phyloP scores from a whole-genome alignment of 1,140 invertebrate genomes.

The Periplaneta americana region DNA sequence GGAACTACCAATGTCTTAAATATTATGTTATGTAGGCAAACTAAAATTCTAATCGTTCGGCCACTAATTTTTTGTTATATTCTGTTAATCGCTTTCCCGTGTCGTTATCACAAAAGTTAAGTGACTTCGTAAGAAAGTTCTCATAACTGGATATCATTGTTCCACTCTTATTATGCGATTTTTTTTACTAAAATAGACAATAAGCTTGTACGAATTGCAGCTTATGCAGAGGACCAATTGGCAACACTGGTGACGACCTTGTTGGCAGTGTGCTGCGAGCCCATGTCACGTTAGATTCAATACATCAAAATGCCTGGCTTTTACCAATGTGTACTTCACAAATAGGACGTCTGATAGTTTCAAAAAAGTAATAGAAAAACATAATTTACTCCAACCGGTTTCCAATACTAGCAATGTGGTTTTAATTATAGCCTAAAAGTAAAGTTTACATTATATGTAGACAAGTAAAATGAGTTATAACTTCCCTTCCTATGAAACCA shows the following conservation, averaged over 20 bases:
- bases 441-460: not conserved
- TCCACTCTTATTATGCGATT: too few species aligned
- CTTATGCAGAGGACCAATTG: not conserved
- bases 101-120: too few species aligned
- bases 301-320: not conserved
- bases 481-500: not conserved
- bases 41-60: too few species aligned
- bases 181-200: too few species aligned
- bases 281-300: not conserved
- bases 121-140: too few species aligned
- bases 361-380: not conserved
- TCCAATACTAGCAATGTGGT: not conserved
- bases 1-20: too few species aligned
- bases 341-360: not conserved
- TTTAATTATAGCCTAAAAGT: not conserved
- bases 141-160: too few species aligned
- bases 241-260: not conserved
- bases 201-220: too few species aligned
- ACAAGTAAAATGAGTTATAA: not conserved
- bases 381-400: not conserved
- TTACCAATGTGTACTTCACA: not conserved
- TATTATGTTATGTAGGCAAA: too few species aligned
- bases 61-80: too few species aligned
- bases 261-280: not conserved
- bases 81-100: too few species aligned